Conservation (phyloP, 2,888 invertebrate species). For the Thecophora atra region DNA sequence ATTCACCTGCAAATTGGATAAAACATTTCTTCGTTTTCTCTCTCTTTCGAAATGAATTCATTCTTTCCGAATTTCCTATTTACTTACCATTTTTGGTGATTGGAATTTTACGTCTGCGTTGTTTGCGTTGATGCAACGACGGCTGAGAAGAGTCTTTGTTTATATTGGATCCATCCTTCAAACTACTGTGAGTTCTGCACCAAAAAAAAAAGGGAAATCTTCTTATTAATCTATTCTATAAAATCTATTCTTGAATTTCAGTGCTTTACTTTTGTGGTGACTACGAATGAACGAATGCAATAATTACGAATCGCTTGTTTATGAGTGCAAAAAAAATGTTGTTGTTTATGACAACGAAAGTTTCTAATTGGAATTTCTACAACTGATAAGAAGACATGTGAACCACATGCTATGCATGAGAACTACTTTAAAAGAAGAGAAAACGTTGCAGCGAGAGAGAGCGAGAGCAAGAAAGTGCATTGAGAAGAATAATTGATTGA, state of each 20-base stretch:
- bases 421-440: neutral
- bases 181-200: neutral
- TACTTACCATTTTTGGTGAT: conserved; percentile 47
- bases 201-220: conserved; percentile 7
- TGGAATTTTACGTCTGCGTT: conserved; percentile 45
- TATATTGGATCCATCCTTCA: neutral
- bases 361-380: neutral
- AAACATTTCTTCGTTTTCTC: neutral
- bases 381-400: neutral
- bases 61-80: too few relatives aligned
- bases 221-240: neutral
- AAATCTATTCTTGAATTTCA: neutral
- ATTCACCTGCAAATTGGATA: conserved; percentile 57
- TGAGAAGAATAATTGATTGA: neutral
- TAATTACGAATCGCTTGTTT: conserved; percentile 35
- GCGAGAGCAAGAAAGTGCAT: neutral
- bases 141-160: neutral
- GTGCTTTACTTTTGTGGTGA: conserved; percentile 17
- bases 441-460: neutral
- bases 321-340: conserved; percentile 8
- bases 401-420: neutral
- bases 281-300: conserved; percentile 29
- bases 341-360: too few relatives aligned
- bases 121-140: conserved; percentile 20
- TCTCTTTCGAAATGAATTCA: too few relatives aligned